Percentiles rank a stretch among this genome's conserved stretches.
phyloP scores from a whole-genome alignment of 1,140 invertebrate genomes.

The Drosophila sturtevanti region DNA sequence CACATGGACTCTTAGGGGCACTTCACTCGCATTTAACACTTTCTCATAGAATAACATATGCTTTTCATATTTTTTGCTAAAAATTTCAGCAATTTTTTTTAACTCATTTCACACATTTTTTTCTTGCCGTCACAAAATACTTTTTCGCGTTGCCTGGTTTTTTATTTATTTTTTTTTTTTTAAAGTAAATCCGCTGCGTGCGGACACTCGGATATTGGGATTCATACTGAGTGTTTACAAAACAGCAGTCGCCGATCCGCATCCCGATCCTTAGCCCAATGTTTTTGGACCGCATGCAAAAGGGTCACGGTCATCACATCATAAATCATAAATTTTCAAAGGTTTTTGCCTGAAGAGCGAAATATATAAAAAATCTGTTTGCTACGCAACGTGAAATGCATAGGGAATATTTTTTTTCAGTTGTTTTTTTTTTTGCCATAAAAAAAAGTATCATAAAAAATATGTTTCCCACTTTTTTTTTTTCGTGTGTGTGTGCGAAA shows the following conservation, averaged over 20 bases:
- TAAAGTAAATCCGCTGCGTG: conserved; percentile 70
- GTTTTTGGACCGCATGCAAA: conserved; percentile 57
- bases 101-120: conserved; percentile 52
- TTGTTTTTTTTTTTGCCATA: conserved; percentile 26
- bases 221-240: conserved; percentile 82
- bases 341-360: conserved; percentile 68
- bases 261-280: conserved; percentile 35
- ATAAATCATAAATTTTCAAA: conserved; percentile 80
- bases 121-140: conserved; percentile 16
- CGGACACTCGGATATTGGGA: conserved; percentile 57
- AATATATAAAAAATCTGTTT: conserved; percentile 67
- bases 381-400: conserved; percentile 59
- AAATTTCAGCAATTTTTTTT: conserved; percentile 5
- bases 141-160: conserved; percentile 24
- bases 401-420: conserved; percentile 11
- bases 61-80: conserved; percentile 49
- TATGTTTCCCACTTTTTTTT: conserved; percentile 50
- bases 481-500: neutral
- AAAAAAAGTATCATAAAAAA: conserved; percentile 67
- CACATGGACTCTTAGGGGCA: conserved; percentile 26
- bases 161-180: no score
- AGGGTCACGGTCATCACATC: conserved; percentile 69
- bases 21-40: conserved; percentile 24
- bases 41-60: conserved; percentile 47
- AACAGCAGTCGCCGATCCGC: conserved; percentile 67